Conservation (phyloP, 2,888 invertebrate genomes). For the Myopa tessellatipennis region DNA sequence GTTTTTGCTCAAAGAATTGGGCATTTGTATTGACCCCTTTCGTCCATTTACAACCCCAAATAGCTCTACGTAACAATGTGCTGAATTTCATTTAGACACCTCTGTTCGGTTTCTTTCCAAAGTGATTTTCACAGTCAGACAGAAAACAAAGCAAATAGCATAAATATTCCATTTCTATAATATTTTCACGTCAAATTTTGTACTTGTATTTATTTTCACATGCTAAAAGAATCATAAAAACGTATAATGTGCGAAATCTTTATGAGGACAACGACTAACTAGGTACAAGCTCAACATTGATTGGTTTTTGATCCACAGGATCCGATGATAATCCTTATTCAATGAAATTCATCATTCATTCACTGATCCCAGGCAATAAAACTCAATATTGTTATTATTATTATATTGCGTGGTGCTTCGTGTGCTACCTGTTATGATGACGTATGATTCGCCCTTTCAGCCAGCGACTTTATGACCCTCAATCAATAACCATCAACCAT, state of each 20-base stretch:
- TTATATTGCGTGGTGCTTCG: background rate
- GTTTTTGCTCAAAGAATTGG: too few relatives aligned
- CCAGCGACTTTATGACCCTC: background rate
- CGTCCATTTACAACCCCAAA: too few relatives aligned
- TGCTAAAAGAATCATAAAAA: too few relatives aligned
- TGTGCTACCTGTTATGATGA: background rate
- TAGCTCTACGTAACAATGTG: too few relatives aligned
- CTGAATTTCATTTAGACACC: too few relatives aligned
- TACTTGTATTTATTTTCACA: too few relatives aligned
- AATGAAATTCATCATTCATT: slow-evolving; percentile 45
- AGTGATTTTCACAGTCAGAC: too few relatives aligned
- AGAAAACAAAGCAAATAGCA: too few relatives aligned
- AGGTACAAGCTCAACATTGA: background rate
- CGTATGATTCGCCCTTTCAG: background rate
- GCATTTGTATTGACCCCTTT: too few relatives aligned
- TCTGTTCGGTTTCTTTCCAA: too few relatives aligned
- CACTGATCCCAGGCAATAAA: slow-evolving; percentile 41
- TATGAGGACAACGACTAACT: background rate
- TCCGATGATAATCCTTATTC: slow-evolving; percentile 25
- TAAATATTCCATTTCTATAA: too few relatives aligned
- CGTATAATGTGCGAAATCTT: background rate
- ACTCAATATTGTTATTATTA: background rate
- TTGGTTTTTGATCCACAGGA: slow-evolving; percentile 6
- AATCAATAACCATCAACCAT: background rate
- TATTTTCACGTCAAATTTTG: too few relatives aligned